phyloP scores from a whole-genome alignment of 2,888 invertebrate species.

The Cantharis rufa region DNA sequence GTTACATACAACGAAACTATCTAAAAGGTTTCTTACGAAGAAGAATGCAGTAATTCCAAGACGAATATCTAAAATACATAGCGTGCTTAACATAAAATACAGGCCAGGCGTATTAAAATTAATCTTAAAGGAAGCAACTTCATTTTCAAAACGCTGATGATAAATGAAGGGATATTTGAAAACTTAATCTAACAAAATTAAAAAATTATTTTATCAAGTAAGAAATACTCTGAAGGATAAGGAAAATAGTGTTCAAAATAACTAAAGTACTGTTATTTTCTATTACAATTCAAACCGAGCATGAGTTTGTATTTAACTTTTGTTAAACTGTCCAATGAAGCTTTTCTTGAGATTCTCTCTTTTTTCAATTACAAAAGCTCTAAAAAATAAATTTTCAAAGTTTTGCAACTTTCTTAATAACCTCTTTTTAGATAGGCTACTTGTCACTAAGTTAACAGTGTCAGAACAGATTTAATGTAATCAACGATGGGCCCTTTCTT shows the following conservation, averaged over 20 bases:
- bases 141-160: slow-evolving; percentile 6
- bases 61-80: slow-evolving; percentile 26
- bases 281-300: neutral
- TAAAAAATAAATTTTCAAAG: slow-evolving; percentile 33
- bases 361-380: slow-evolving; percentile 32
- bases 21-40: slow-evolving; percentile 22
- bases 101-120: slow-evolving; percentile 24
- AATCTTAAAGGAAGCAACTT: slow-evolving; percentile 15
- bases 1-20: slow-evolving; percentile 11
- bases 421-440: slow-evolving; percentile 32
- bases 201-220: neutral
- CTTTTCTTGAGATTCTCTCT: slow-evolving; percentile 22
- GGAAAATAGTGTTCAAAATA: neutral
- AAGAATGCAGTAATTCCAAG: slow-evolving; percentile 21
- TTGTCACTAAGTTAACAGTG: slow-evolving; percentile 30
- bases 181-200: neutral
- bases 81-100: slow-evolving; percentile 24
- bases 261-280: neutral
- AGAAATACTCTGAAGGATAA: neutral
- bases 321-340: slow-evolving; percentile 10
- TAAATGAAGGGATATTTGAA: neutral
- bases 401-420: slow-evolving; percentile 35
- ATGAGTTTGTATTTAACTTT: slow-evolving; percentile 13
- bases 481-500: slow-evolving; percentile 13
- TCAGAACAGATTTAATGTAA: slow-evolving; percentile 24